These are phyloP conservation scores for Mythimna pallens DNA, from an alignment of 2,888 invertebrate genomes.

Conservation along the genomic window DNA sequence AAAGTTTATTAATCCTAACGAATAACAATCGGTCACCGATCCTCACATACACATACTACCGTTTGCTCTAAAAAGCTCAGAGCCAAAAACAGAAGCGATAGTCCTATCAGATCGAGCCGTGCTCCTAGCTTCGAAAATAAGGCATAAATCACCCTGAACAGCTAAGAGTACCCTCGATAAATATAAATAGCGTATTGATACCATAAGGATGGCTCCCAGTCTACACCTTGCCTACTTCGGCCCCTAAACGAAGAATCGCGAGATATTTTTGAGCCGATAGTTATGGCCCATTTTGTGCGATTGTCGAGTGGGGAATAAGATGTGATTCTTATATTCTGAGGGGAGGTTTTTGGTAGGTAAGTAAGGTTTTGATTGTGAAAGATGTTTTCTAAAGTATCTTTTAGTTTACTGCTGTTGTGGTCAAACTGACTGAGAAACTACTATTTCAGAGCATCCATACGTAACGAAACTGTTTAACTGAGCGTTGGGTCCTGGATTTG, in stretches of 20 bases:
- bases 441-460: too few relatives aligned
- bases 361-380: conserved; percentile 25
- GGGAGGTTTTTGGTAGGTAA: conserved; percentile 2
- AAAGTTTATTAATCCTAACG: conserved; percentile 5
- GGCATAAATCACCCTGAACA: conserved; percentile 61
- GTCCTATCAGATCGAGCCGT: conserved; percentile 47
- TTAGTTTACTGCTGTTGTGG: not conserved
- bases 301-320: conserved; percentile 54
- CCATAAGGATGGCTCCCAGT: conserved; percentile 54
- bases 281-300: conserved; percentile 50
- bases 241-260: conserved; percentile 57
- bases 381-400: conserved; percentile 6
- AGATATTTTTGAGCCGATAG: conserved; percentile 62
- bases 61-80: conserved; percentile 8
- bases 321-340: conserved; percentile 27
- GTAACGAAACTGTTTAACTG: too few relatives aligned
- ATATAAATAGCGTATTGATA: conserved; percentile 68
- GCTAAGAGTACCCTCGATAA: conserved; percentile 63
- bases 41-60: not conserved
- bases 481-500: too few relatives aligned
- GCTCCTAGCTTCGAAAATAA: conserved; percentile 37
- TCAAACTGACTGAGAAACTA: too few relatives aligned
- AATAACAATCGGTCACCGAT: conserved; percentile 1
- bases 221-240: conserved; percentile 49
- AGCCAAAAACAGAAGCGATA: conserved; percentile 39